Conservation (phyloP, 2,888 invertebrate species). For the Philonicus albiceps region DNA sequence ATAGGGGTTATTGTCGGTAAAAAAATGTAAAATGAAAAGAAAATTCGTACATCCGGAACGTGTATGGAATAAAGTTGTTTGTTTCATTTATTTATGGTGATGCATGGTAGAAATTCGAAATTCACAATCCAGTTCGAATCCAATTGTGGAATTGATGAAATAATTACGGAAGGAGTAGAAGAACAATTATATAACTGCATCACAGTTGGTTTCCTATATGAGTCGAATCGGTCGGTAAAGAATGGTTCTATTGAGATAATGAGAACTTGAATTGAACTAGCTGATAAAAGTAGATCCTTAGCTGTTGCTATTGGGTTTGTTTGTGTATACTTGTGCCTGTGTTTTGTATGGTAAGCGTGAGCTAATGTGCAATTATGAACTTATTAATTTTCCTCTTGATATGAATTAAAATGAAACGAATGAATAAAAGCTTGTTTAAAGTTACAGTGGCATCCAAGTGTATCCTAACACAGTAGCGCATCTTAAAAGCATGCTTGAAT, state of each 20-base stretch:
- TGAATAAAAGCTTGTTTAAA: not conserved
- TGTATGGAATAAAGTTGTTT: not conserved
- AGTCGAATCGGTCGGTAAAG: constrained; percentile 62
- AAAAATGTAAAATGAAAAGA: not conserved
- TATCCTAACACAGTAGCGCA: not conserved
- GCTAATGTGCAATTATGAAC: not conserved
- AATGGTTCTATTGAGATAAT: constrained; percentile 58
- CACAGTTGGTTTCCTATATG: constrained; percentile 63
- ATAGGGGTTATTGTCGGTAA: not conserved
- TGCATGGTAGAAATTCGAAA: not conserved
- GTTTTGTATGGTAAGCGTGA: not conserved
- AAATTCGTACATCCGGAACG: not conserved
- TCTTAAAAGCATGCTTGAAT: not conserved
- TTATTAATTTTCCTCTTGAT: not conserved
- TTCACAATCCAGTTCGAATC: not conserved
- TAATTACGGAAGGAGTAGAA: constrained; percentile 42
- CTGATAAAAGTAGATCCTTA: constrained; percentile 18
- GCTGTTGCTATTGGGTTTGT: constrained; percentile 15
- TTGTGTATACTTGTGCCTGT: not conserved
- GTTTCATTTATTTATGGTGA: not conserved
- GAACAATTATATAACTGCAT: constrained; percentile 54
- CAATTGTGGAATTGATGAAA: not conserved
- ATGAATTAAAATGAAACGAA: not conserved
- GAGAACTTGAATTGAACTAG: constrained; percentile 47
- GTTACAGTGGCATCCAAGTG: not conserved